Evolutionary conservation across 2,797 vertebrate species (phyloP).

Genomic region (Streptopelia turtur): DNA sequence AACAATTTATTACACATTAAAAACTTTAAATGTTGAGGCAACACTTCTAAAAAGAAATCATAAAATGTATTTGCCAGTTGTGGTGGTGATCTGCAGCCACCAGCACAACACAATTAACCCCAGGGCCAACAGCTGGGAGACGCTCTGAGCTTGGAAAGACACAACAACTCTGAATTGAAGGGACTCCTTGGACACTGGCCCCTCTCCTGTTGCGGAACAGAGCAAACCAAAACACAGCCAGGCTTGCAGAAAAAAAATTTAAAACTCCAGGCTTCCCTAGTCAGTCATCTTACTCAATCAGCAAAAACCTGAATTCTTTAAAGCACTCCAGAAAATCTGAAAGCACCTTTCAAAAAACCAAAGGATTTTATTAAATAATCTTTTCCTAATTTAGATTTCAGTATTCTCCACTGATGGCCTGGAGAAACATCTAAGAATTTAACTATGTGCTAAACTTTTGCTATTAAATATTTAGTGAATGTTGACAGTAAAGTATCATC

Average conservation of each 20-base stretch:
- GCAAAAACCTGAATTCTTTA: background rate
- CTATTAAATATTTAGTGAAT: background rate
- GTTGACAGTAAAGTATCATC: accelerated
- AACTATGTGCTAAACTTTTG: background rate
- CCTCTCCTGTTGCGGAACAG: accelerated
- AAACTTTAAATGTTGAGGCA: background rate
- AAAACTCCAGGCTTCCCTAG: too few species aligned
- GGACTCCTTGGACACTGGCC: too few species aligned
- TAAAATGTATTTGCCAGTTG: background rate
- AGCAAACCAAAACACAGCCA: accelerated
- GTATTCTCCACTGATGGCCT: accelerated
- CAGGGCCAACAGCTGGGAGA: background rate
- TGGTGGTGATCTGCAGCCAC: background rate
- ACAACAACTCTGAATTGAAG: accelerated
- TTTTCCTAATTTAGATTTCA: background rate
- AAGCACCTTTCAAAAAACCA: background rate
- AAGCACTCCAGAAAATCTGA: background rate
- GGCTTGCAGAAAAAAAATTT: accelerated
- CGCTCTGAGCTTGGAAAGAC: too few species aligned
- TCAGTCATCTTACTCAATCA: too few species aligned
- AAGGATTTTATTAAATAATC: background rate
- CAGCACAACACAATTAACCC: background rate
- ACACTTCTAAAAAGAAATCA: background rate
- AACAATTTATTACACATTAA: background rate
- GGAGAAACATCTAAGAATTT: background rate